These are phyloP conservation scores for Holocentrus rufus DNA, from an alignment of 2,797 vertebrate species.

Conservation along the genomic window DNA sequence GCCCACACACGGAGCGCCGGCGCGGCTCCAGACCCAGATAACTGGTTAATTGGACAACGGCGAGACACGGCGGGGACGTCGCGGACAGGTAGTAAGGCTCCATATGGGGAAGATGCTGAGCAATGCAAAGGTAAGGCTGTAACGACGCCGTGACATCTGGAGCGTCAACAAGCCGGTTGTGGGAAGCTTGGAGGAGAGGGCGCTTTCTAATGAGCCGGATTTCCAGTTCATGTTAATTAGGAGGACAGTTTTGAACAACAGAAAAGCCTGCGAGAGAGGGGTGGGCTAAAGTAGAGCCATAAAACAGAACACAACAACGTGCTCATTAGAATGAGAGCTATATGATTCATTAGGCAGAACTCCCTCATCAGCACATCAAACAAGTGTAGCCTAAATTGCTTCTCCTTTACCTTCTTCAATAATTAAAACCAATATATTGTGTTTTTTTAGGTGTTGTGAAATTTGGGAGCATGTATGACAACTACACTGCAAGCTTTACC, in stretches of 20 bases:
- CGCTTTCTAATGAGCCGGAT: slow-evolving; percentile 50
- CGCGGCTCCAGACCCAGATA: slow-evolving; percentile 7
- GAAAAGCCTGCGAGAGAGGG: slow-evolving; percentile 35
- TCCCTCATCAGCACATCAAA: slow-evolving; percentile 44
- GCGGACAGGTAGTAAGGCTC: slow-evolving; percentile 13
- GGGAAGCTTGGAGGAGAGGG: slow-evolving; percentile 1
- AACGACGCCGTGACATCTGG: slow-evolving; percentile 41
- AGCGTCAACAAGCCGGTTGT: slow-evolving; percentile 14
- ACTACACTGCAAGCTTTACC: background rate
- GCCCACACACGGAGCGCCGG: slow-evolving; percentile 2
- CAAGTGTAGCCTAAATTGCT: slow-evolving; percentile 16
- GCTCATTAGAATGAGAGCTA: slow-evolving; percentile 40
- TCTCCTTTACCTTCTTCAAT: slow-evolving; percentile 12
- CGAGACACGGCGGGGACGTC: slow-evolving; percentile 28
- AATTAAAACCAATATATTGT: background rate
- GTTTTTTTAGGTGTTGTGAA: background rate
- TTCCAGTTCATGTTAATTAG: slow-evolving; percentile 55
- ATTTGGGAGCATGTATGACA: no score
- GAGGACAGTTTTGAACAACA: slow-evolving; percentile 15
- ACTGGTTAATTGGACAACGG: slow-evolving; percentile 55
- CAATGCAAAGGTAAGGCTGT: slow-evolving; percentile 14
- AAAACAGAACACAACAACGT: slow-evolving; percentile 34
- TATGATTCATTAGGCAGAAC: slow-evolving; percentile 45
- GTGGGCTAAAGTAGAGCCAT: slow-evolving; percentile 21
- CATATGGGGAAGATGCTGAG: slow-evolving; percentile 9